Percentiles rank a stretch among this genome's conserved stretches.
phyloP scores from a whole-genome alignment of 2,888 invertebrate genomes.

The Pollenia angustigena region DNA sequence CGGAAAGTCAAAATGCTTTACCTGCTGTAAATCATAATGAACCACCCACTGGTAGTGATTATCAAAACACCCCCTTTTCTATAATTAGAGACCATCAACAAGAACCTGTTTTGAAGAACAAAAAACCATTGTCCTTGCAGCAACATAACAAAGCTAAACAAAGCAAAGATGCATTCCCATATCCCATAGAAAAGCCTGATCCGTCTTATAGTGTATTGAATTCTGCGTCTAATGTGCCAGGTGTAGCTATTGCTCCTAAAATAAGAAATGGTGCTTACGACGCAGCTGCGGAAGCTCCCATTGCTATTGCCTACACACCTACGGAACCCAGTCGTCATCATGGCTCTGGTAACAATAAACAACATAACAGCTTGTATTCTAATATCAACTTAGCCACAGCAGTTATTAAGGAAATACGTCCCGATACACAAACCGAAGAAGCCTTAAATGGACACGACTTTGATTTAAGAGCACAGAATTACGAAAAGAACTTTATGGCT shows the following conservation, averaged over 20 bases:
- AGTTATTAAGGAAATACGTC: slow-evolving; percentile 85
- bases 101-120: slow-evolving; percentile 84
- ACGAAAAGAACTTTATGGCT: slow-evolving; percentile 87
- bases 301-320: slow-evolving; percentile 88
- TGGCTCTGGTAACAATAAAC: slow-evolving; percentile 69
- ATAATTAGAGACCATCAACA: slow-evolving; percentile 84
- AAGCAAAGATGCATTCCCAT: slow-evolving; percentile 87
- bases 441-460: slow-evolving; percentile 79
- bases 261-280: slow-evolving; percentile 83
- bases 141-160: slow-evolving; percentile 76
- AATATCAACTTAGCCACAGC: slow-evolving; percentile 85
- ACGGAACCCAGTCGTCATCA: slow-evolving; percentile 83
- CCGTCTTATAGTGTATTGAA: slow-evolving; percentile 82
- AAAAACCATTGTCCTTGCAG: slow-evolving; percentile 81
- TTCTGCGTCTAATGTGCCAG: slow-evolving; percentile 78
- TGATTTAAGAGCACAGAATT: slow-evolving; percentile 83
- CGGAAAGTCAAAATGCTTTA: slow-evolving; percentile 74
- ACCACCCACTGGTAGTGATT: slow-evolving; percentile 79
- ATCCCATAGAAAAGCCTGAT: slow-evolving; percentile 87
- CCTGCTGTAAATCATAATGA: slow-evolving; percentile 77
- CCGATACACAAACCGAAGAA: slow-evolving; percentile 81
- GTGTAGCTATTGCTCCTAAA: slow-evolving; percentile 84
- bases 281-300: slow-evolving; percentile 86
- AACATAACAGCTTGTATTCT: slow-evolving; percentile 81
- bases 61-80: slow-evolving; percentile 84